These are phyloP conservation scores for Hemichromis elongatus DNA, from an alignment of 2,113 vertebrate genomes.

Conservation along the genomic window DNA sequence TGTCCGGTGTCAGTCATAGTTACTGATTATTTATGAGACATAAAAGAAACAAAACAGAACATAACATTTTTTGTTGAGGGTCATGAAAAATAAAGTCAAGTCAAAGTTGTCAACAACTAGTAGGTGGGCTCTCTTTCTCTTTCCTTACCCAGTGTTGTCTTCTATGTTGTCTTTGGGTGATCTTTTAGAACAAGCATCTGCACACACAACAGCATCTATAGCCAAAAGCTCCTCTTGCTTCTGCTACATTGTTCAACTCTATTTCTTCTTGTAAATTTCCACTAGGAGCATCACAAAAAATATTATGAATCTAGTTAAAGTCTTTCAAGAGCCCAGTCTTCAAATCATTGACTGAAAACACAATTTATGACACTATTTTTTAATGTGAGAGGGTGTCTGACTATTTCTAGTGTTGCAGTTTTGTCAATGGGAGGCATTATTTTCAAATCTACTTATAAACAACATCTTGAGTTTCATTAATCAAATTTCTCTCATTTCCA, in stretches of 20 bases:
- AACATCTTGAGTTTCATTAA: neutral
- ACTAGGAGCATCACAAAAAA: neutral
- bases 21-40: neutral
- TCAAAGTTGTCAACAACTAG: neutral
- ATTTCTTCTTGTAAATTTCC: neutral
- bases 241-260: neutral
- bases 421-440: neutral
- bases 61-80: neutral
- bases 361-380: neutral
- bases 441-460: neutral
- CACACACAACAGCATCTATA: neutral
- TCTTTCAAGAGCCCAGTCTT: neutral
- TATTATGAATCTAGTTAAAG: neutral
- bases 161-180: neutral
- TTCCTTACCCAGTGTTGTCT: neutral
- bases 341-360: neutral
- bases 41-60: neutral
- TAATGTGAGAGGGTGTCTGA: neutral
- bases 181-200: neutral
- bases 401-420: neutral
- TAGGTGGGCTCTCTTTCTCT: neutral
- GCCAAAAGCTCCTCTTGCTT: neutral
- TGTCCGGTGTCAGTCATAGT: neutral
- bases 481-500: neutral
- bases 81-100: neutral